A percentile compares a stretch with the other conserved stretches of the same genome.
Evolutionary conservation across 2,888 invertebrate genomes (phyloP).

Genomic region (Julus scanicus): DNA sequence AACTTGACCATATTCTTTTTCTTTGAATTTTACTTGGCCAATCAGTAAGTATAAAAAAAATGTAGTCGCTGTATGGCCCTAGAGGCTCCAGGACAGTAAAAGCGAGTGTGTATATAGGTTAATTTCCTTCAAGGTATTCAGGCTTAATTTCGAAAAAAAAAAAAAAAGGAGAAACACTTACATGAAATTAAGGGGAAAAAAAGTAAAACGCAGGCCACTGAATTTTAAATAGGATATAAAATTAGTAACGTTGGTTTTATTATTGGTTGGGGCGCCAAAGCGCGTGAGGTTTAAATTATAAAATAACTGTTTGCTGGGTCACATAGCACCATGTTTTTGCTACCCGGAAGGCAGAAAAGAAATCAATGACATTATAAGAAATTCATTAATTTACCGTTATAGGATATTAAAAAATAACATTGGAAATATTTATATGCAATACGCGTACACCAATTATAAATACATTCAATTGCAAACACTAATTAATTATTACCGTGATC

Average conservation of each 20-base stretch:
- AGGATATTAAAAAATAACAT: not conserved
- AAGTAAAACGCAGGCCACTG: not conserved
- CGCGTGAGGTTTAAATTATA: not conserved
- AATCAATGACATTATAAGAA: not conserved
- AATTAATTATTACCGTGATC: not conserved
- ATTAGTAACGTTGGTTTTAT: not conserved
- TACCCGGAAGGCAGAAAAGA: not conserved
- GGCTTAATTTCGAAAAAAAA: not conserved
- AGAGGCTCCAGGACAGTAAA: conserved; percentile 13
- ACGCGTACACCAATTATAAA: not conserved
- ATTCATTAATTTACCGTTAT: not conserved
- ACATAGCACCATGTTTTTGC: not conserved
- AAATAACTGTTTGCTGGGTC: not conserved
- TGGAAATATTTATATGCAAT: not conserved
- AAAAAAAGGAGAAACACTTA: conserved; percentile 14
- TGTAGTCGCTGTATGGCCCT: not conserved
- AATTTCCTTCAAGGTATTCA: conserved; percentile 45
- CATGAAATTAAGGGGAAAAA: conserved; percentile 34
- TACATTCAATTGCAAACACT: not conserved
- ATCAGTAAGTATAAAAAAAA: not conserved
- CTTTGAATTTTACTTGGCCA: not conserved
- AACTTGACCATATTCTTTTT: conserved; percentile 32
- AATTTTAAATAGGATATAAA: conserved; percentile 32
- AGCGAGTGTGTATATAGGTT: conserved; percentile 31
- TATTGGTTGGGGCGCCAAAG: not conserved